Percentiles rank a stretch among this genome's conserved stretches.
Evolutionary conservation across 2,113 vertebrate species (phyloP).

Genomic region (Tragelaphus imberbis): DNA sequence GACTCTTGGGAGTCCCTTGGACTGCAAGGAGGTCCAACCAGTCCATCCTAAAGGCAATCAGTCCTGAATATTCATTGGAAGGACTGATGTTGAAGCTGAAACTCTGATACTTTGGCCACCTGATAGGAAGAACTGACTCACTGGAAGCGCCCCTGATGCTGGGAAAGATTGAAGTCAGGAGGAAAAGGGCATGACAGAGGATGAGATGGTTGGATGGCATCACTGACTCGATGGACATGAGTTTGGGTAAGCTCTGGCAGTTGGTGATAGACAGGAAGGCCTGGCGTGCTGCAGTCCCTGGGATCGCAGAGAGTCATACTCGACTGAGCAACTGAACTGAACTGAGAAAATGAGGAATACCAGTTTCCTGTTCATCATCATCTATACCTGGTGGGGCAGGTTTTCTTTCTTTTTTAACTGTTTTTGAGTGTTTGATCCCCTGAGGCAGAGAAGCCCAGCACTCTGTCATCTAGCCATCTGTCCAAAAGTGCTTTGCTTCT

Average conservation of each 20-base stretch:
- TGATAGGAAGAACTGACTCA: too few relatives aligned
- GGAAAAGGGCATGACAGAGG: too few relatives aligned
- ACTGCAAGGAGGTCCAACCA: too few relatives aligned
- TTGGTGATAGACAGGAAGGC: neutral
- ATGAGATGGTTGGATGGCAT: too few relatives aligned
- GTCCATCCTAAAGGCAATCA: too few relatives aligned
- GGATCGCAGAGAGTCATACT: neutral
- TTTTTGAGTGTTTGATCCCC: neutral
- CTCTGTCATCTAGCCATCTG: neutral
- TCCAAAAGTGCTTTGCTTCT: neutral
- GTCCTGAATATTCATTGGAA: too few relatives aligned
- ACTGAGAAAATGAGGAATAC: neutral
- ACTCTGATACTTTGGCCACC: too few relatives aligned
- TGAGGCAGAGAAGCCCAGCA: neutral
- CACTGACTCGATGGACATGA: neutral
- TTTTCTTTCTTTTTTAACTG: slow-evolving; percentile 50
- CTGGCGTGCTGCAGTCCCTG: neutral
- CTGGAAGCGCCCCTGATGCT: too few relatives aligned
- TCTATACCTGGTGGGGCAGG: neutral
- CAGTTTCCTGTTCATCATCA: neutral
- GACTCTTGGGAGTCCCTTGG: too few relatives aligned
- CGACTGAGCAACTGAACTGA: neutral
- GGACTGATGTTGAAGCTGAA: too few relatives aligned
- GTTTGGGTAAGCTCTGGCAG: neutral
- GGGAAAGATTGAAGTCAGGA: too few relatives aligned